A percentile compares a stretch with the other conserved stretches of the same genome.
Conservation (phyloP, 2,888 invertebrate genomes). For the Heliconius aoede region DNA sequence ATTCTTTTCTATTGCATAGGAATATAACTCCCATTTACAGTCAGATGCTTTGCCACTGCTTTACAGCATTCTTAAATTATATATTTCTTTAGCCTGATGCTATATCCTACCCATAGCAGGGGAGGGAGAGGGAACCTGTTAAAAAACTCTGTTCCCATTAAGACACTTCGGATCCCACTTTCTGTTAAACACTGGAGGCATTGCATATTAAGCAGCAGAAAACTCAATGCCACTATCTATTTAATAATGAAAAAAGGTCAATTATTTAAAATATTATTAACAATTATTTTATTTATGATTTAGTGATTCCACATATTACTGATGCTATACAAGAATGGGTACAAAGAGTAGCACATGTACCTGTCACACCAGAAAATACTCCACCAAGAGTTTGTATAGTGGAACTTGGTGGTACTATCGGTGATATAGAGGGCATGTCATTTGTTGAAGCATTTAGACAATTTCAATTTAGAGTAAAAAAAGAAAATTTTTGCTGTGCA, state of each 20-base stretch:
- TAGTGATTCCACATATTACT: slow-evolving; percentile 99
- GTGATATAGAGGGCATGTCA: slow-evolving; percentile 99
- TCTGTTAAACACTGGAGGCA: too few species aligned
- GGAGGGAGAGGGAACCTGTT: too few species aligned
- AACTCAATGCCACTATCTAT: too few species aligned
- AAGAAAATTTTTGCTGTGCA: slow-evolving; percentile 97
- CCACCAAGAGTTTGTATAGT: slow-evolving; percentile 92
- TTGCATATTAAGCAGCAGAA: too few species aligned
- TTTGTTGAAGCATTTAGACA: slow-evolving; percentile 99
- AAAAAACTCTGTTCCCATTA: too few species aligned
- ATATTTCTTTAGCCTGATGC: too few species aligned
- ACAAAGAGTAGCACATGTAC: slow-evolving; percentile 92
- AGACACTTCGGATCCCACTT: too few species aligned
- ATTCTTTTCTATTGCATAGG: background rate
- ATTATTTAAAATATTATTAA: background rate
- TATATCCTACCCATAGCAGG: too few species aligned
- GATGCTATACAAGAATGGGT: slow-evolving; percentile 99
- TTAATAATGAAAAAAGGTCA: too few species aligned
- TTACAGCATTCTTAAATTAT: background rate
- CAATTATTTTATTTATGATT: slow-evolving; percentile 23
- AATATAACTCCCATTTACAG: background rate
- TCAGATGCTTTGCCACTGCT: background rate
- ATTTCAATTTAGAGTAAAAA: slow-evolving; percentile 96
- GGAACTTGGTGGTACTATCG: slow-evolving; percentile 98
- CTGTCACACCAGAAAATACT: slow-evolving; percentile 89